Percentiles rank a stretch among this genome's conserved stretches.
phyloP scores from a whole-genome alignment of 2,888 invertebrate species.

The Drosophila recens region DNA sequence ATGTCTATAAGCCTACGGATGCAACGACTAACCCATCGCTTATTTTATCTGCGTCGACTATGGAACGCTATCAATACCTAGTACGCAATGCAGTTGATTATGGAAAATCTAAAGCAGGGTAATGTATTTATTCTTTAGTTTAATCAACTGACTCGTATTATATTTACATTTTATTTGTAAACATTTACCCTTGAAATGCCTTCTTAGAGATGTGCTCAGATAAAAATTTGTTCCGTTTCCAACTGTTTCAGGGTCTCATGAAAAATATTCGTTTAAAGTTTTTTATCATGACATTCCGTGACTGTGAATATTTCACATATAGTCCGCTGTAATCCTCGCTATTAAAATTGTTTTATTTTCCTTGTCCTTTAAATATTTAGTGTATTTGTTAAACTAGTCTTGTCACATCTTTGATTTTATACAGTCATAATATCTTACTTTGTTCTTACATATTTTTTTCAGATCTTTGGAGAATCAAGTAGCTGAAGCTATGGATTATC shows the following conservation, averaged over 20 bases:
- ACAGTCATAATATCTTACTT: neutral
- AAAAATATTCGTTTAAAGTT: neutral
- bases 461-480: constrained; percentile 83
- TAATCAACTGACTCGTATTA: too few relatives aligned
- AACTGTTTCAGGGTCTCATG: neutral
- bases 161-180: too few relatives aligned
- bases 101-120: constrained; percentile 90
- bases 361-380: neutral
- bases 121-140: constrained; percentile 50
- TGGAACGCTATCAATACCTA: constrained; percentile 96
- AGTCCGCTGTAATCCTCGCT: neutral
- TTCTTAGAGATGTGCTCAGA: too few relatives aligned
- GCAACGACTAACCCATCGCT: constrained; percentile 99
- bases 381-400: neutral
- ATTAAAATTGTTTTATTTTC: neutral
- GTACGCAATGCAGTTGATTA: constrained; percentile 96
- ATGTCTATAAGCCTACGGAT: constrained; percentile 98
- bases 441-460: neutral
- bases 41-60: constrained; percentile 96
- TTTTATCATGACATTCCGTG: neutral
- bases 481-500: constrained; percentile 94
- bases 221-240: neutral
- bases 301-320: neutral
- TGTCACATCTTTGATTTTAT: neutral
- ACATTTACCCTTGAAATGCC: too few relatives aligned